Evolutionary conservation across 1,140 invertebrate species (phyloP), one percentile per base, ranked within the genome.

Genomic region (Caerostris darwini): DNA sequence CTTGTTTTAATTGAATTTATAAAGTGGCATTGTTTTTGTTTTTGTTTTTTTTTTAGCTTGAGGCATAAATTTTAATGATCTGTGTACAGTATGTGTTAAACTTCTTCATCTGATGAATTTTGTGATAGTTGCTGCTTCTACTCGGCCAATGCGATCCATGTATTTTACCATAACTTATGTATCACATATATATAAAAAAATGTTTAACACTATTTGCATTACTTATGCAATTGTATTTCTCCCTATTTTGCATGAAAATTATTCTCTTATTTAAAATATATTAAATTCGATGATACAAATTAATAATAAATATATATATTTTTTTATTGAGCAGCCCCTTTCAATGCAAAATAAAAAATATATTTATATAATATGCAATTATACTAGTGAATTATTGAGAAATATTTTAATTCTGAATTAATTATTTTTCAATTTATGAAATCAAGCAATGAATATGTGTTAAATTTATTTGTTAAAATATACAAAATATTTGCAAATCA

Each of bases 51-150:
- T n/a, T 34, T 5, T 19, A 19, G 34, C 34, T 77, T 50, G 7
- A 50, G 71, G 71, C 34, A 53, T 34, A 77, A 77, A 53, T 12
- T 77, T 77, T 12, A n/a, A 77, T 7, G 53, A 77, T 77, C 34
- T 77, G 5, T 77, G 71, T 77, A 77, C 34, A 77, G 34, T 77
- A 77, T 77, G 19, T 77, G 53, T 53, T 50, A 50, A 77, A 77
- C 53, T 77, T 77, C 17, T 14, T 64, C 34, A 50, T 12, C 12
- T 5, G 50, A 34, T 77, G 53, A 77, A 50, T 77, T 77, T 77
- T 77, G 71, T 77, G 10, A 77, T 77, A 77, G 53, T 77, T 50
- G 8, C 71, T 77, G 17, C 17, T 64, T 64, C 53, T 50, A 77
- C 8, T 12, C 34, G 34, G 71, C 34, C 12, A 34, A 77, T 50